phyloP scores from a whole-genome alignment of 2,797 vertebrate genomes.

The Trematomus bernacchii region DNA sequence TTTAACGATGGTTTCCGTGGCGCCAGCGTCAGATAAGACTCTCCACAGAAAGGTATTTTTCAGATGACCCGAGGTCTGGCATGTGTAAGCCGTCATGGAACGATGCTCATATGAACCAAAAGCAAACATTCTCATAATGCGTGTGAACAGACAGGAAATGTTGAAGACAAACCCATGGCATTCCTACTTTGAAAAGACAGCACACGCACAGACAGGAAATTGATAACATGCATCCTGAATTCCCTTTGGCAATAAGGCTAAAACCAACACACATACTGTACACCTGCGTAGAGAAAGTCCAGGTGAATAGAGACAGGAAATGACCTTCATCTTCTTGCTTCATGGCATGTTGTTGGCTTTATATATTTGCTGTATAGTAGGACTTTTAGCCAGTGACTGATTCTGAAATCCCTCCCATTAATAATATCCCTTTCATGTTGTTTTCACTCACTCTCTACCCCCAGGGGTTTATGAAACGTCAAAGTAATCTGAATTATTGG shows the following conservation, averaged over 20 bases:
- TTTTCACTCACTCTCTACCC: too few species aligned
- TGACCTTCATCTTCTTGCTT: constrained; percentile 16
- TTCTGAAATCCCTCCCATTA: too few species aligned
- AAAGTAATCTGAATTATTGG: neutral
- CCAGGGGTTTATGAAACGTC: too few species aligned
- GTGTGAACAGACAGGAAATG: constrained; percentile 29
- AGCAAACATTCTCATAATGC: neutral
- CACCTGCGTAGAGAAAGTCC: constrained; percentile 40
- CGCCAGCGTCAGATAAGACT: neutral
- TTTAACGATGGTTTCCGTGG: constrained; percentile 7
- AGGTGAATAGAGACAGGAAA: constrained; percentile 64
- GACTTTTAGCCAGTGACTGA: too few species aligned
- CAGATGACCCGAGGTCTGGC: constrained; percentile 9
- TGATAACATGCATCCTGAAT: constrained; percentile 26
- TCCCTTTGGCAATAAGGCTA: constrained; percentile 18
- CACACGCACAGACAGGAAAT: constrained; percentile 57
- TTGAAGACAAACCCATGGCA: constrained; percentile 27
- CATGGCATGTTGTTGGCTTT: neutral
- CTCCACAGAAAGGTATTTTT: neutral
- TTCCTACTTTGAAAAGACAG: constrained; percentile 40
- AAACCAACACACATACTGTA: constrained; percentile 46
- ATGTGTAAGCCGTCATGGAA: constrained; percentile 1
- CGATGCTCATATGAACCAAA: neutral
- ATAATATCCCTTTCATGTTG: too few species aligned
- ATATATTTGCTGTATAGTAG: too few species aligned